Conservation (phyloP, 1,140 invertebrate species). For the Drosophila baimaii region DNA sequence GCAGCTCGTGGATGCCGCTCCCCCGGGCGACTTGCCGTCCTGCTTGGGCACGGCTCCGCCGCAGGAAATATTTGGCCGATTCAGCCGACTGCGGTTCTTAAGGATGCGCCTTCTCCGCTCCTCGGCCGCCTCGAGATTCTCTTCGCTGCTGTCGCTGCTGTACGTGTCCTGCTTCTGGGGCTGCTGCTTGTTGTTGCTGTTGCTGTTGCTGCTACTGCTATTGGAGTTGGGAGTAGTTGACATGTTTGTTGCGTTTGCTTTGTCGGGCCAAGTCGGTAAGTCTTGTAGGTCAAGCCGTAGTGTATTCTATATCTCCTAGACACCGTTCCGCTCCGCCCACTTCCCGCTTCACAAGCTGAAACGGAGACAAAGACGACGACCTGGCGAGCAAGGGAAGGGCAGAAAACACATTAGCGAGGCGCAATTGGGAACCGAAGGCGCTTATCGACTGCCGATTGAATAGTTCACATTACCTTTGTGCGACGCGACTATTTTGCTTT, state of each 20-base stretch:
- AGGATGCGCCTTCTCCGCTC: constrained; percentile 87
- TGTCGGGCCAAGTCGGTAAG: neutral
- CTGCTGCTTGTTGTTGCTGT: constrained; percentile 59
- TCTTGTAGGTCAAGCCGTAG: neutral
- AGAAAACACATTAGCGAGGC: constrained; percentile 5
- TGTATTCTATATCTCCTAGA: constrained; percentile 2
- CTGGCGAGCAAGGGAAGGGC: constrained; percentile 6
- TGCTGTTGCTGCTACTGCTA: constrained; percentile 73
- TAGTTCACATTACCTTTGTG: constrained; percentile 7
- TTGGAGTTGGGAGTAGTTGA: constrained; percentile 79
- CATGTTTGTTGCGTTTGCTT: constrained; percentile 62
- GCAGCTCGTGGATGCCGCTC: constrained; percentile 29
- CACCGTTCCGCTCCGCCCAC: constrained; percentile 9
- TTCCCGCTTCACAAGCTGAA: neutral
- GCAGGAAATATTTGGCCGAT: constrained; percentile 40
- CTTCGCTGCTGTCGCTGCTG: constrained; percentile 89
- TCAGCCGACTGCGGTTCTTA: constrained; percentile 86
- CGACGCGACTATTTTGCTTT: constrained; percentile 1
- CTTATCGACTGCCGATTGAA: neutral
- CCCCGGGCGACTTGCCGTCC: constrained; percentile 38
- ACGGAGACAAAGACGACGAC: constrained; percentile 9
- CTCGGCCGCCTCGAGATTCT: constrained; percentile 87
- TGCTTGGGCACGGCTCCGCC: constrained; percentile 72
- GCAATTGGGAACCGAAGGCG: neutral
- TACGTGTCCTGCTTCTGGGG: constrained; percentile 70